Evolutionary conservation across 2,797 vertebrate species (phyloP), one percentile per base, ranked within the genome.

Genomic region (Babyrousa celebensis): DNA sequence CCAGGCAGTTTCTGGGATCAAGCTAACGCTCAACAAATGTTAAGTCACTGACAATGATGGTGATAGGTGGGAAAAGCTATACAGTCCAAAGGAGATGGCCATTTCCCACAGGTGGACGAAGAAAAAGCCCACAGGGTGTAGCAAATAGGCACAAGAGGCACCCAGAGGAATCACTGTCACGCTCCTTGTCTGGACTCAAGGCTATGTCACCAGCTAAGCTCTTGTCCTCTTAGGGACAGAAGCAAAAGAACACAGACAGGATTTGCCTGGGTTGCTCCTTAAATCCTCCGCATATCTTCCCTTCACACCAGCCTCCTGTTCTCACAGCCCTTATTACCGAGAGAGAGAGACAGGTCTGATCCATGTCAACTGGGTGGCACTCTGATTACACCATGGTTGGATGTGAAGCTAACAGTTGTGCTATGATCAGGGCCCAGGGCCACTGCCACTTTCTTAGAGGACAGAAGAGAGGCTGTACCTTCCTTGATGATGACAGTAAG

Each of bases 1-100:
- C 52, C 65, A 91, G 17, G 77, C 60, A 93, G 91, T 89, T 89
- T 87, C 83, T 95, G 62, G 85, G 65, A 89, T 27, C 72, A 88
- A 40, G 21, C 48, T 40, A 91, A 94, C 29, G 75, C 36, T 96
- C 43, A 80, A 74, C 70, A 90, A 85, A 94, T 77, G 71, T 78
- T 72, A 86, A 86, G 77, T 60, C 11, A 72, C 27, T 72, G 88
- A 89, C 75, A 85, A 6, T 60, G 82, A 71, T 48, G 40, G 40
- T 15, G 71, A 92, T 0, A 87, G 88, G 74, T 3, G 17, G 40
- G 65, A 85, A 91, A 89, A 89, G 65, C 79, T 93, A 92, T 27
- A 63, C 54, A 79, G 60, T 70, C 75, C 48, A 63, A 18, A 17
- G 29, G 67, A 88, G 75, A 67, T 36, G 32, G 78, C 82, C 68